Base-by-base conservation (phyloP, 2,113 vertebrate genomes). In the Himantopus leucocephalus region DNA sequence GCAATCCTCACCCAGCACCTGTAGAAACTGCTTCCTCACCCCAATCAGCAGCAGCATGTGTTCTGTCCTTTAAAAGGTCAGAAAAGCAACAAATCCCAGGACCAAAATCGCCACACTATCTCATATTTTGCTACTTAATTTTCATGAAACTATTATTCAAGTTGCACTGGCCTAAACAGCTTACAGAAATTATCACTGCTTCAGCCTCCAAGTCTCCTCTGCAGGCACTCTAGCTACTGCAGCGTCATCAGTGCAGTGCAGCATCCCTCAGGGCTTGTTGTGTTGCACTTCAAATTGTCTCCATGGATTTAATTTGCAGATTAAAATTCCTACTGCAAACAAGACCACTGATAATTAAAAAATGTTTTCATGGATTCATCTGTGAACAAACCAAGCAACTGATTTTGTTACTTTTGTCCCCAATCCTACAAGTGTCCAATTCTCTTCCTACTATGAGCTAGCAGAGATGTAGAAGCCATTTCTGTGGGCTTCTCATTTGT, bases 301-400 rank as follows among this genome's bases (percentile, higher is more conserved):
- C 84, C 37, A 16, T 20, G 66, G 86, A 43, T 58, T 72, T 86
- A 76, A 96, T 73, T 93, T 92, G 78, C 74, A 85, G 87, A 85
- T 39, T 76, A 92, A 77, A 79, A 93, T 56, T 90, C 76, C 85
- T 88, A 41, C 92, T 75, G 73, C 58, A 94, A 94, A 95, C 21
- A 58, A 75, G 82, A 83, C 53, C 64, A 26, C 6, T 52, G 45
- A 72, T 81, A 90, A 94, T 95, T 92, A 85, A 95, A 95, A 96
- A 67, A n/a, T 41, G 55, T 72, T 96, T 96, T 66, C 43, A 55
- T 78, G 43, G 48, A 89, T 62, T 81, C 18, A 18, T 29, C 73
- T 64, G 58, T 64, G 82, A 93, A 16, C 15, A 89, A 89, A 63
- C 24, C 29, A 21, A 82, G 48, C 22, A 64, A 45, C 8, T 81